Evolutionary conservation across 2,113 vertebrate genomes (phyloP).

Genomic region (Zosterops pallidus): DNA sequence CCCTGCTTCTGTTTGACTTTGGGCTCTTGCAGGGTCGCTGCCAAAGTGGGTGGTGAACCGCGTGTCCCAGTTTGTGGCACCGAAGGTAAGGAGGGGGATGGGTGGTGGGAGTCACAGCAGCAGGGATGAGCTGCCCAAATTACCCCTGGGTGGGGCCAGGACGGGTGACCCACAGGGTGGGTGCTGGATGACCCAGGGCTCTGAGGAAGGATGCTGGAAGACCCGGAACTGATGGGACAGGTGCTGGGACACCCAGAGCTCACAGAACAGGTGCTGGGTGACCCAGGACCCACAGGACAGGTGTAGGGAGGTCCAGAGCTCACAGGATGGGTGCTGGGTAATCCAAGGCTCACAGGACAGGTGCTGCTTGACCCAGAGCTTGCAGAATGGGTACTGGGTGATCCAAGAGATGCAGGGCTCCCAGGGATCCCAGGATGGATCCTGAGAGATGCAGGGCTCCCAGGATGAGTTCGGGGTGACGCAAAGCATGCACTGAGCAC

Average conservation of each 20-base stretch:
- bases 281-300: not conserved
- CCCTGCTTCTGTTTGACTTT: not conserved
- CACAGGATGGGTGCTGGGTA: not conserved
- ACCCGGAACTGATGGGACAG: fast-evolving
- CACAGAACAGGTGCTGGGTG: fast-evolving
- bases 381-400: fast-evolving
- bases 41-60: slow-evolving; percentile 88
- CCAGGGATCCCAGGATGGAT: fast-evolving
- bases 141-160: not conserved
- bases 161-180: not conserved
- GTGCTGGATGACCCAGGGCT: fast-evolving
- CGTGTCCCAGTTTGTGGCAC: slow-evolving; percentile 86
- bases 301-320: not conserved
- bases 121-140: not conserved
- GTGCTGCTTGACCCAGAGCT: fast-evolving
- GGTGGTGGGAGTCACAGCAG: fast-evolving
- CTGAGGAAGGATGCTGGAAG: fast-evolving
- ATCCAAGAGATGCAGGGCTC: not conserved
- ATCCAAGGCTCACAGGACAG: fast-evolving
- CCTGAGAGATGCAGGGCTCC: not conserved
- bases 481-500: fast-evolving
- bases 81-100: slow-evolving; percentile 73
- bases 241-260: not conserved
- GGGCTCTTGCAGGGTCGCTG: slow-evolving; percentile 76
- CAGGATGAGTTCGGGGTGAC: not conserved